Evolutionary conservation across 1,140 invertebrate species (phyloP), one percentile per base, ranked within the genome.

Genomic region (Atta cephalotes): DNA sequence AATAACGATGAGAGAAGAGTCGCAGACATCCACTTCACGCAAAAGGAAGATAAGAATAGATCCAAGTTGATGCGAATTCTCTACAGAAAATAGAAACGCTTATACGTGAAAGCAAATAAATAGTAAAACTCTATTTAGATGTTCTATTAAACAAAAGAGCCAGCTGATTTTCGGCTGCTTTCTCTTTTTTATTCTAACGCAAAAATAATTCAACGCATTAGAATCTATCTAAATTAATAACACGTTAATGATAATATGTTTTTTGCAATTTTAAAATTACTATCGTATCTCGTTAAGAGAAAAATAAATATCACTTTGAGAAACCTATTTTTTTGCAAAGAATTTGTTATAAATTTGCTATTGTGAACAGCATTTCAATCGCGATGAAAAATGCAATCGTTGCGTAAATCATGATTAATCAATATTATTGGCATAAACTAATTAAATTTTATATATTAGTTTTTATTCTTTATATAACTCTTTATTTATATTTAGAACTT

Each of bases 1-100:
- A 82, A 56, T 21, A 74, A 62, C 56, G 53, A 49, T 56, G 35
- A 82, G 68, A 72, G 18, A 62, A 62, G 56, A 49, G 68, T 49
- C 14, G 80, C 14, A 25, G 39, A 62, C 70, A 56, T 76, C 39
- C 68, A 60, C 39, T 82, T 16, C 25, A 49, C 70, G 80, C 25
- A 56, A 84, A 76, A 84, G 39, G 56, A 12, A 7, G 71, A 84
- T 49, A 76, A 84, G 68, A 84, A 84, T 84, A 84, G 80, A 62
- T 62, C 14, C 39, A 76, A 74, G 56, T 76, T 62, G 56, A 84
- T 45, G 80, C 49, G 58, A 84, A 74, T 74, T 84, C 39, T 39
- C 28, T 14, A 6, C n/a, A 16, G n/a, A 84, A 49, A 84, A 62
- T 56, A 56, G 45, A 49, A 71, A n/a, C n/a, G 80, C 39, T 1